Evolutionary conservation across 2,113 vertebrate species (phyloP).

Genomic region (Sylvilagus bachmani): DNA sequence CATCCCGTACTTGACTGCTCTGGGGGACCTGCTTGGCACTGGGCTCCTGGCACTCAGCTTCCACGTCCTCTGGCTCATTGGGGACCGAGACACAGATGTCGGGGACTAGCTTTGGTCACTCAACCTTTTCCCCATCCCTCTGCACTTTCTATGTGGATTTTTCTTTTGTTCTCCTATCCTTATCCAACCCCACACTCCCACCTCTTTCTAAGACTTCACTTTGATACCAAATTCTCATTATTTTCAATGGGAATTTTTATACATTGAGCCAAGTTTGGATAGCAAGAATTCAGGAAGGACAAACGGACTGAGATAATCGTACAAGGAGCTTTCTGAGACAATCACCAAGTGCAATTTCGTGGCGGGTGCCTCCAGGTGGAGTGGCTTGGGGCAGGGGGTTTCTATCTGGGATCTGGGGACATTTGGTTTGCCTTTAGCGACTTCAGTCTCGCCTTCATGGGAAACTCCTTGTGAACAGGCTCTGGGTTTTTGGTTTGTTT

Average conservation of each 20-base stretch:
- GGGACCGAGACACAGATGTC: constrained; percentile 95
- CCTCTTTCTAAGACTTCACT: constrained; percentile 83
- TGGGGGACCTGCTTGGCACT: constrained; percentile 98
- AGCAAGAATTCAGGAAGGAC: constrained; percentile 85
- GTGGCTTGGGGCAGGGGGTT: background rate
- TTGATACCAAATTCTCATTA: constrained; percentile 94
- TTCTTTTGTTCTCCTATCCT: constrained; percentile 18
- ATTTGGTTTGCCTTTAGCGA: constrained; percentile 61
- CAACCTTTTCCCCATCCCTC: constrained; percentile 26
- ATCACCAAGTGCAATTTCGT: constrained; percentile 91
- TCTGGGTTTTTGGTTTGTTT: constrained; percentile 34
- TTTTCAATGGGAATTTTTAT: constrained; percentile 97
- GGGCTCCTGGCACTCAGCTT: constrained; percentile 98
- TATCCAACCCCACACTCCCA: constrained; percentile 73
- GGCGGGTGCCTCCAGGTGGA: constrained; percentile 67
- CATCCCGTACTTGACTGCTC: constrained; percentile 98
- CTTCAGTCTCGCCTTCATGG: constrained; percentile 48
- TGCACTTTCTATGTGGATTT: constrained; percentile 74
- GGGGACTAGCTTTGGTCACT: constrained; percentile 90
- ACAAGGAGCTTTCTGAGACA: constrained; percentile 80
- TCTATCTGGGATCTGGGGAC: constrained; percentile 13
- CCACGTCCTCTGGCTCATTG: constrained; percentile 97
- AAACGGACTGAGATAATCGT: constrained; percentile 82
- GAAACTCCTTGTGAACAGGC: constrained; percentile 51
- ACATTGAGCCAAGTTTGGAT: constrained; percentile 88